Percentiles rank a stretch among this genome's conserved stretches.
Evolutionary conservation across 2,113 vertebrate species (phyloP).

Genomic region (Thalassarche chlororhynchos): DNA sequence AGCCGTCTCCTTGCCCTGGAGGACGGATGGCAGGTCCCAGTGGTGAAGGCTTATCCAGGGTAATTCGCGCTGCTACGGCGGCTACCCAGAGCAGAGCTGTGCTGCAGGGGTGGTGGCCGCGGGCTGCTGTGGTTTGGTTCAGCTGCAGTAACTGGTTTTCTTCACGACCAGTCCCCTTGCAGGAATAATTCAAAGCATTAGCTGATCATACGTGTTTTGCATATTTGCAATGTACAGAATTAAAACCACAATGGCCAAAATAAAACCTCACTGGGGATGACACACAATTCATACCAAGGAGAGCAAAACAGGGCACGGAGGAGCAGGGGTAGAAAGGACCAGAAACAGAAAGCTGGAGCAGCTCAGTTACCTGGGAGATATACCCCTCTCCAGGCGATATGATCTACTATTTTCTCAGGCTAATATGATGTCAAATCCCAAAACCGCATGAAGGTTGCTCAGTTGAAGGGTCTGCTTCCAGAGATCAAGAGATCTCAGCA

Average conservation of each 20-base stretch:
- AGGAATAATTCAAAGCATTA: not conserved
- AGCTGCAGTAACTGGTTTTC: not conserved
- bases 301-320: not conserved
- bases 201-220: rapidly evolving
- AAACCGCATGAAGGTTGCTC: not conserved
- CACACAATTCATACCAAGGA: not conserved
- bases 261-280: not conserved
- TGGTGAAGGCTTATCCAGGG: not conserved
- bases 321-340: not conserved
- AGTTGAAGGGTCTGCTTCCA: not conserved
- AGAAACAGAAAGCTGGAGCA: not conserved
- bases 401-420: not conserved
- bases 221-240: not conserved
- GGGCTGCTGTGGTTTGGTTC: not conserved
- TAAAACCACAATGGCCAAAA: not conserved
- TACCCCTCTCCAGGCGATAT: not conserved
- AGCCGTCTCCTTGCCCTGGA: not conserved
- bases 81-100: not conserved
- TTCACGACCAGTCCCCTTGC: rapidly evolving
- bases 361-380: not conserved
- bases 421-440: not conserved
- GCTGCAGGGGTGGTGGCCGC: not conserved
- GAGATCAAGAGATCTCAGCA: not conserved
- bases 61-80: not conserved
- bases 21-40: not conserved